Base-by-base conservation (phyloP, 2,888 invertebrate genomes). In the Thereva nobilitata region DNA sequence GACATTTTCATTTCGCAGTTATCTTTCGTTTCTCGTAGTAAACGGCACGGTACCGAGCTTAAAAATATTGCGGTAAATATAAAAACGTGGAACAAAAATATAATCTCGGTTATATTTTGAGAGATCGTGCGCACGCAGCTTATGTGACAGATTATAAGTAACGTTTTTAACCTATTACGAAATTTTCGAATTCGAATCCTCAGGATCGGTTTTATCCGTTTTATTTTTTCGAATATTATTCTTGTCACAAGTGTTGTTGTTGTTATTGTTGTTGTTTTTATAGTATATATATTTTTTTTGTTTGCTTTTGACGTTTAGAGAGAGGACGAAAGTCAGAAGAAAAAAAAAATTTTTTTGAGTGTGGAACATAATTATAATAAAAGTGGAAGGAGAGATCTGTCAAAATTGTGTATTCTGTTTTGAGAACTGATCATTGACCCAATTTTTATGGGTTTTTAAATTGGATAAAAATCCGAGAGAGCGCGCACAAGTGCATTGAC, bases 401-500 rank as follows among this genome's bases (percentile, higher is more conserved):
- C 45, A 52, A 64, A 57, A 52, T 50, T 56, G 41, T 47, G 67
- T 61, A 54, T 67, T 52, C 53, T 49, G n/a, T 41, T 65, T 41
- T 52, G 44, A 53, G 42, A 40, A 41, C 49, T 74, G 74, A 73
- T 75, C 74, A 75, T 76, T 77, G 76, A 77, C 76, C 76, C 72
- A 77, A 74, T 76, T 77, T 72, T 72, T 71, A 72, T 69, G 70
- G 69, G 67, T 68, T 69, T 72, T 70, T 71, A 72, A 66, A 71
- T 71, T 68, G 68, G 67, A 68, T 66, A 52, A 10, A 35, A 52
- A 52, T 52, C 23, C 23, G 23, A 23, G 23, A 23, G 23, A 23
- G 23, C 23, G 23, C 50, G 50, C 40, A 78, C 78, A 79, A 77
- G 78, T 78, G 78, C 78, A 78, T 78, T 78, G 78, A 78, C 78